These are phyloP conservation scores for Melipona beecheii DNA, from an alignment of 2,888 invertebrate genomes.

Conservation along the genomic window DNA sequence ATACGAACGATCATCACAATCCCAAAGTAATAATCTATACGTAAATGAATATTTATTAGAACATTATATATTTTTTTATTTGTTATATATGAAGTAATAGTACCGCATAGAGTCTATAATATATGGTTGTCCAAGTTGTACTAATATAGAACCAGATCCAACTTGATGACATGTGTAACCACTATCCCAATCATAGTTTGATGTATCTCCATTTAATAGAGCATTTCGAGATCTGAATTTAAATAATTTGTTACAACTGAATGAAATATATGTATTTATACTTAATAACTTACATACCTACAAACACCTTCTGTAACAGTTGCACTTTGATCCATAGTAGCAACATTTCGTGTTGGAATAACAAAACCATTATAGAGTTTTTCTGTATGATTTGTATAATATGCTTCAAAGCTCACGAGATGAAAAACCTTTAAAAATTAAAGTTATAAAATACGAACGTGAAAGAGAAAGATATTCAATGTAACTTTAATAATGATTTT, in stretches of 20 bases:
- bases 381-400: conserved; percentile 91
- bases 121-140: conserved; percentile 98
- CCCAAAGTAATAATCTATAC: conserved; percentile 94
- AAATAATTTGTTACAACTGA: conserved; percentile 14
- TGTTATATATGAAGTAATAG: conserved; percentile 5
- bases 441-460: conserved; percentile 10
- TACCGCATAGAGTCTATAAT: conserved; percentile 93
- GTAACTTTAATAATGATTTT: neutral
- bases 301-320: conserved; percentile 98
- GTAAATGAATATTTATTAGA: conserved; percentile 14
- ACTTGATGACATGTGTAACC: conserved; percentile 99
- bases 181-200: conserved; percentile 99
- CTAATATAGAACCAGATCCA: conserved; percentile 96
- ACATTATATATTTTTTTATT: neutral
- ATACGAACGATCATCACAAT: conserved; percentile 97
- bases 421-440: conserved; percentile 90
- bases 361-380: conserved; percentile 90
- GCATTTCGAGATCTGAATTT: conserved; percentile 93
- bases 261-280: neutral
- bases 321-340: conserved; percentile 95
- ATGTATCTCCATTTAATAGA: conserved; percentile 96
- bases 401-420: conserved; percentile 95
- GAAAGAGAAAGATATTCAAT: neutral
- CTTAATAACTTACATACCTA: conserved; percentile 83
- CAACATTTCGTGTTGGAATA: conserved; percentile 95